Evolutionary conservation across 2,113 vertebrate species (phyloP).

Genomic region (Hipposideros armiger): DNA sequence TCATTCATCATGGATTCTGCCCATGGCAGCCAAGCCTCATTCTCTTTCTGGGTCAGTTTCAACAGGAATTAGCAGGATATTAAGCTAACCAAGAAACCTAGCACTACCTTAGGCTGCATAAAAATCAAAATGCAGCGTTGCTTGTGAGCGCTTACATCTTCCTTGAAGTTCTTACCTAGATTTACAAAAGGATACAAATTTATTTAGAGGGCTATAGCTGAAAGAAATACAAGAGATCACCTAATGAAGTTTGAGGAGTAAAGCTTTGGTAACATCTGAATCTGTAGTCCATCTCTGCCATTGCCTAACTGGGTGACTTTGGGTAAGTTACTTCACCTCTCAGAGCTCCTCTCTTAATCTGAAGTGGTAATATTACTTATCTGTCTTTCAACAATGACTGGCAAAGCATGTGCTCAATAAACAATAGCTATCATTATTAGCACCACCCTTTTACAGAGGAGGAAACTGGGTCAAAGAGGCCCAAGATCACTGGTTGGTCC

Average conservation of each 20-base stretch:
- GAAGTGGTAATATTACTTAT: neutral
- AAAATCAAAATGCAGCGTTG: neutral
- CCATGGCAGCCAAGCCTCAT: neutral
- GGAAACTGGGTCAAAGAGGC: neutral
- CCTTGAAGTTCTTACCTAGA: neutral
- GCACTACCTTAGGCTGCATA: neutral
- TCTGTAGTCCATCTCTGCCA: neutral
- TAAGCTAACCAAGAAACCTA: neutral
- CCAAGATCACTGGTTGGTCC: neutral
- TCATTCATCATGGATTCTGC: neutral
- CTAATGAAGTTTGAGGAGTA: neutral
- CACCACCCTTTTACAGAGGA: neutral
- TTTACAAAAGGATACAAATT: neutral
- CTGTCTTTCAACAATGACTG: neutral
- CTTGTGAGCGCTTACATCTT: neutral
- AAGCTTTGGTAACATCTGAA: neutral
- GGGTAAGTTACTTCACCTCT: neutral
- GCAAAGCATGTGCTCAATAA: neutral
- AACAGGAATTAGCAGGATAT: neutral
- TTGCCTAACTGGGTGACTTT: neutral
- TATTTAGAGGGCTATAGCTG: neutral
- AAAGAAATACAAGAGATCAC: conserved; percentile 30
- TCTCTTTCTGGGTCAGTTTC: neutral
- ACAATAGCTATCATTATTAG: neutral
- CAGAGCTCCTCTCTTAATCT: neutral